phyloP scores from a whole-genome alignment of 2,797 vertebrate species.

The Rhinoraja longicauda region DNA sequence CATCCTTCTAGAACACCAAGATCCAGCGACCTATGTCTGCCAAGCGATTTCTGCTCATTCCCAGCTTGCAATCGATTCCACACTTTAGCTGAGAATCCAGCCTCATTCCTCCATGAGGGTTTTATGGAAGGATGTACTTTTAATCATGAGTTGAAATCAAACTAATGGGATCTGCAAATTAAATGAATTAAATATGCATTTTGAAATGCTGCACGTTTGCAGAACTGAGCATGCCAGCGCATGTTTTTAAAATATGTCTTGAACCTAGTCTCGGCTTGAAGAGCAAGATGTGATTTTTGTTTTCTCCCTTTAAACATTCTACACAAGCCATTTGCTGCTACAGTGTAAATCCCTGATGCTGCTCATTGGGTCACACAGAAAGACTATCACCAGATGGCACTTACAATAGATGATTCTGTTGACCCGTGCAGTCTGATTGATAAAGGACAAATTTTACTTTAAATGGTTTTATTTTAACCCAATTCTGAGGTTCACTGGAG shows the following conservation, averaged over 20 bases:
- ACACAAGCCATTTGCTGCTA: not conserved
- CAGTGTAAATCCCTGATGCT: not conserved
- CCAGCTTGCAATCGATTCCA: not conserved
- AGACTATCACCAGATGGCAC: not conserved
- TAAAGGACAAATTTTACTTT: not conserved
- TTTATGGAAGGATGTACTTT: not conserved
- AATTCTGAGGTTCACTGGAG: not conserved
- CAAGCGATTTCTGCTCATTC: not conserved
- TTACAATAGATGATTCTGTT: not conserved
- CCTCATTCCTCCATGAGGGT: not conserved
- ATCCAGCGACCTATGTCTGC: not conserved
- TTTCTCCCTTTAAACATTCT: too few relatives aligned
- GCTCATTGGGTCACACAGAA: not conserved
- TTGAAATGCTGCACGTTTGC: slow-evolving; percentile 1
- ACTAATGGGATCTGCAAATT: not conserved
- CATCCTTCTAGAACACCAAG: slow-evolving; percentile 13
- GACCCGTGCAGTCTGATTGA: not conserved
- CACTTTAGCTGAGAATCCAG: not conserved
- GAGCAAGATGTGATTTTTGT: too few relatives aligned
- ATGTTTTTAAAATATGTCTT: not conserved
- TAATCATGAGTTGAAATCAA: not conserved
- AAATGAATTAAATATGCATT: not conserved
- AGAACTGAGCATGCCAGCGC: not conserved
- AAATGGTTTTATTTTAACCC: not conserved
- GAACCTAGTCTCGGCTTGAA: not conserved